phyloP scores from a whole-genome alignment of 2,113 vertebrate species.

The Sphaerodactylus townsendi region DNA sequence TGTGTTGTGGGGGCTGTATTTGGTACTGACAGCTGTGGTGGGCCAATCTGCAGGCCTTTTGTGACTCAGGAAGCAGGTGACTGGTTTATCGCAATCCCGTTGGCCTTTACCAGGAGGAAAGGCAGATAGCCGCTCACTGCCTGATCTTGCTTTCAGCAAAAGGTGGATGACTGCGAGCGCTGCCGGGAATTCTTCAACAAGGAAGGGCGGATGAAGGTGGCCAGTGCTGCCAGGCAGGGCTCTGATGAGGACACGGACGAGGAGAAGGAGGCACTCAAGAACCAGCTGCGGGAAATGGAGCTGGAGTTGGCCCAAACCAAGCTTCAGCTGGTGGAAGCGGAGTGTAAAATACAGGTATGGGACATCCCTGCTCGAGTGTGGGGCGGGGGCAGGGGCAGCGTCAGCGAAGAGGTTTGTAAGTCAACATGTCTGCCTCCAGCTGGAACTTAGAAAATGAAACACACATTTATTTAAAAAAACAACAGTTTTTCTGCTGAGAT shows the following conservation, averaged over 20 bases:
- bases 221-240: conserved; percentile 73
- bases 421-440: too few relatives aligned
- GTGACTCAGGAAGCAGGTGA: too few relatives aligned
- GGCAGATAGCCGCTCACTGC: background rate
- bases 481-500: background rate
- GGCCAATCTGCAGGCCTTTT: too few relatives aligned
- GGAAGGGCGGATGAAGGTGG: conserved; percentile 80
- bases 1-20: too few relatives aligned
- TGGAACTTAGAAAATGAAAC: too few relatives aligned
- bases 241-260: conserved; percentile 87
- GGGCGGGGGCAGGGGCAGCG: background rate
- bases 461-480: background rate
- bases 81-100: too few relatives aligned
- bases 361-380: background rate
- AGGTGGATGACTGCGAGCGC: conserved; percentile 87
- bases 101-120: background rate
- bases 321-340: conserved; percentile 95
- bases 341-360: conserved; percentile 97
- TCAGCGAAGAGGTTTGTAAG: too few relatives aligned
- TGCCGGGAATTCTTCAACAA: conserved; percentile 86
- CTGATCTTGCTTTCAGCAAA: conserved; percentile 75
- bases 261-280: conserved; percentile 93
- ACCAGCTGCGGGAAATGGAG: conserved; percentile 97
- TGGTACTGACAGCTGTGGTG: too few relatives aligned
- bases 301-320: conserved; percentile 98